Percentiles rank a stretch among this genome's conserved stretches.
Conservation (phyloP, 2,888 invertebrate species). For the Ectemnius continuus region DNA sequence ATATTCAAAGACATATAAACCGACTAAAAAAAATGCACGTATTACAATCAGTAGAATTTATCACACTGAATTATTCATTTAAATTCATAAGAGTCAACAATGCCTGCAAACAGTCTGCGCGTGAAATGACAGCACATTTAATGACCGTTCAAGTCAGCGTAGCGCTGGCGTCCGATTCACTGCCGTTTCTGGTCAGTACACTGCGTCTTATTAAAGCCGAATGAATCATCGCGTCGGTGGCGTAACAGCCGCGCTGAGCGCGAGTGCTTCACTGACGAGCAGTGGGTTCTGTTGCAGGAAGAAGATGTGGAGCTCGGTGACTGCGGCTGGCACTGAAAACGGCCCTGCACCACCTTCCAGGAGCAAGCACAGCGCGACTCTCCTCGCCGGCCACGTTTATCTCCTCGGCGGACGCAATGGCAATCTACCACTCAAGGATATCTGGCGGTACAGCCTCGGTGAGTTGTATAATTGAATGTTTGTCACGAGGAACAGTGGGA, state of each 20-base stretch:
- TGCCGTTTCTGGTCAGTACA: neutral
- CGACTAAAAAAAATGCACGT: no score
- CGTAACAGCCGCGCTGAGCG: no score
- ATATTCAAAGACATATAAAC: no score
- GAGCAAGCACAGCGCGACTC: constrained; percentile 90
- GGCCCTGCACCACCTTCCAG: constrained; percentile 84
- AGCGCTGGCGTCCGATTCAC: neutral
- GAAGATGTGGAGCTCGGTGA: constrained; percentile 82
- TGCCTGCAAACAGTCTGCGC: no score
- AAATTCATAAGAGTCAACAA: no score
- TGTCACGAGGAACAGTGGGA: no score
- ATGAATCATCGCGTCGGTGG: no score
- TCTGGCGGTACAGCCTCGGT: constrained; percentile 91
- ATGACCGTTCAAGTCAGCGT: constrained; percentile 35
- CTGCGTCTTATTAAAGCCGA: no score
- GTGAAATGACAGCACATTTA: constrained; percentile 22
- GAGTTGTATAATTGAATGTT: constrained; percentile 58
- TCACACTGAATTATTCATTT: no score
- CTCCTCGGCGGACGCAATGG: constrained; percentile 91
- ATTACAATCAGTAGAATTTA: no score
- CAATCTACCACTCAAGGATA: constrained; percentile 88
- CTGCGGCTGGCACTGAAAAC: constrained; percentile 78
- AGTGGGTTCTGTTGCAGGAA: constrained; percentile 45
- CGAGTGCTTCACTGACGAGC: no score
- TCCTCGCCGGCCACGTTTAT: constrained; percentile 88